Percentiles rank a stretch among this genome's conserved stretches.
These are phyloP conservation scores for Brachionus asplanchnoidis DNA, from an alignment of 1,140 invertebrate genomes.

Conservation along the genomic window DNA sequence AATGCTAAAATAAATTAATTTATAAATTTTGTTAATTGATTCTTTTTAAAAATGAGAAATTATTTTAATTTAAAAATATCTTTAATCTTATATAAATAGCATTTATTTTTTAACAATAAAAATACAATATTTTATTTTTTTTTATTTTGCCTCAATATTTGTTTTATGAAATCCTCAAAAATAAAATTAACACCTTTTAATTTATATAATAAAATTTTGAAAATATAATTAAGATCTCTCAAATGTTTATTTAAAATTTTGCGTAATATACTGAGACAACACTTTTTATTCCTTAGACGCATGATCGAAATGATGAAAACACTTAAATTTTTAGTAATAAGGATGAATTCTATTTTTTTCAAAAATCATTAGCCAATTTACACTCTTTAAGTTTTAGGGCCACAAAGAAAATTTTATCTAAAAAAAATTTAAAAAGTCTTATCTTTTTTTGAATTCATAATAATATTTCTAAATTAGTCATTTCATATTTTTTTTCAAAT, in stretches of 20 bases:
- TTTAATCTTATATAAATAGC: neutral
- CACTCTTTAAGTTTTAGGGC: neutral
- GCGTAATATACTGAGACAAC: neutral
- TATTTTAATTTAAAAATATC: neutral
- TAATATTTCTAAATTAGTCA: neutral
- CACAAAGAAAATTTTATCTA: neutral
- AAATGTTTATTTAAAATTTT: no score
- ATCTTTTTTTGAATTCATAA: neutral
- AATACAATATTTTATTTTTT: neutral
- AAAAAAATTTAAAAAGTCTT: neutral
- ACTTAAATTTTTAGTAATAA: neutral
- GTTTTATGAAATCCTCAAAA: neutral
- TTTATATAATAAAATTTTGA: neutral
- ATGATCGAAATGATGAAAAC: neutral
- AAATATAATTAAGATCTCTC: neutral
- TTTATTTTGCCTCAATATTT: neutral
- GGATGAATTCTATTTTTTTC: neutral
- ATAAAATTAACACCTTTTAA: neutral
- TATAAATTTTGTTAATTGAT: neutral
- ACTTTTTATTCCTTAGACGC: neutral
- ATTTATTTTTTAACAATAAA: neutral
- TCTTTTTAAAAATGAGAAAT: neutral
- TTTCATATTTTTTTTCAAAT: neutral
- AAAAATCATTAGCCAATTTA: neutral
- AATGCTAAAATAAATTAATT: slow-evolving; percentile 10